A percentile compares a stretch with the other conserved stretches of the same genome.
Conservation (phyloP, 2,797 vertebrate genomes). For the Poeciliopsis infans region DNA sequence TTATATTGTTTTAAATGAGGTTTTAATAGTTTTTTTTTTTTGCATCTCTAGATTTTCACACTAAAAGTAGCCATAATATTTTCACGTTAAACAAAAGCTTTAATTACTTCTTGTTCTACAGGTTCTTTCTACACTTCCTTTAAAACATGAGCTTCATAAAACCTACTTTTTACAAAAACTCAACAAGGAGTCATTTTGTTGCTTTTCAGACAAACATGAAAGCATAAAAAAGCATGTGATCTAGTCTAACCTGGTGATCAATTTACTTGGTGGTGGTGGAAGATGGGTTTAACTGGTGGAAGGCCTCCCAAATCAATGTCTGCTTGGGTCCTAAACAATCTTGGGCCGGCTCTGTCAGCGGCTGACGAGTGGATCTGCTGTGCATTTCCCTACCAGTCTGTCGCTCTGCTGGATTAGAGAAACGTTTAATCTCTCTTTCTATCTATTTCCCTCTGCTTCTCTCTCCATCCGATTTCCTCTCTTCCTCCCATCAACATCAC, state of each 20-base stretch:
- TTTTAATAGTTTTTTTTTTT: too few species aligned
- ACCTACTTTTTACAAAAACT: not conserved
- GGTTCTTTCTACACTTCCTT: not conserved
- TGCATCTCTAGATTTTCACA: too few species aligned
- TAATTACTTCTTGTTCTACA: not conserved
- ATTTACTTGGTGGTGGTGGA: not conserved
- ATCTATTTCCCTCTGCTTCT: conserved; percentile 25
- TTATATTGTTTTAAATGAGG: too few species aligned
- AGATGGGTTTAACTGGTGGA: not conserved
- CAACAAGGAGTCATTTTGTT: not conserved
- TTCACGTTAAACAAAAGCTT: not conserved
- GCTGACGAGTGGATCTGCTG: conserved; percentile 44
- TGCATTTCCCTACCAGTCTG: conserved; percentile 55
- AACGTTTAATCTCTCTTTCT: conserved; percentile 65
- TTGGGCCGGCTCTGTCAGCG: not conserved
- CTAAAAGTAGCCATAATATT: too few species aligned
- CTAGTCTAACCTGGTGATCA: not conserved
- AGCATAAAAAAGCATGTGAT: not conserved
- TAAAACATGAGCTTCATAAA: not conserved
- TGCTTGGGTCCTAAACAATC: not conserved
- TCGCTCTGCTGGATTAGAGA: conserved; percentile 71
- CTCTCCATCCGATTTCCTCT: conserved; percentile 30
- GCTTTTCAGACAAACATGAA: not conserved
- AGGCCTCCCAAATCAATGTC: not conserved
- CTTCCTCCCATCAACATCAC: conserved; percentile 62